Conservation (phyloP, 2,113 vertebrate genomes). For the Campylomormyrus tamandua region DNA sequence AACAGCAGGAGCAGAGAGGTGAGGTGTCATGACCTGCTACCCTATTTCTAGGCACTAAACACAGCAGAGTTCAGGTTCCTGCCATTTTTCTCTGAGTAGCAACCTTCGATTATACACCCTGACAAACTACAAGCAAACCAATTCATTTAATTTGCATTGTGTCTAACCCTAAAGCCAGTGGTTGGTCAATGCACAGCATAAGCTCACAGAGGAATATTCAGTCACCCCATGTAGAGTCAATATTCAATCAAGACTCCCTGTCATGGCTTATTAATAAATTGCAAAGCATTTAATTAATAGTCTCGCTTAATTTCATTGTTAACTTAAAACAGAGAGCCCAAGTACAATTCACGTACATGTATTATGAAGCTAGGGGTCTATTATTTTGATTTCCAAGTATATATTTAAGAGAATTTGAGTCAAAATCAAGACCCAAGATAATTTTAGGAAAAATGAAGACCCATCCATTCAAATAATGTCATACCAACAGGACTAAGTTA, state of each 20-base stretch:
- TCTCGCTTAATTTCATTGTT: background rate
- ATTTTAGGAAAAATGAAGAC: background rate
- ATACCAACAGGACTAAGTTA: background rate
- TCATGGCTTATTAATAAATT: background rate
- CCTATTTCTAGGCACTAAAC: background rate
- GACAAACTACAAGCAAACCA: background rate
- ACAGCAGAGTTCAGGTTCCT: background rate
- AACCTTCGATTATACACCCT: background rate
- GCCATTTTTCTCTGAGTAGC: background rate
- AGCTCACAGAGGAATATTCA: background rate
- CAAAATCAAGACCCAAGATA: background rate
- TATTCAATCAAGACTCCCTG: background rate
- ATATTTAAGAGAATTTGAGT: background rate
- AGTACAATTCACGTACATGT: background rate
- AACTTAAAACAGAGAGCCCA: background rate
- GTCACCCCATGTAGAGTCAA: background rate
- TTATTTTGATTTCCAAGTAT: background rate
- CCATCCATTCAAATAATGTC: background rate
- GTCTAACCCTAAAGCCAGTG: background rate
- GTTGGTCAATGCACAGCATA: background rate
- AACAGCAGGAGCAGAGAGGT: background rate
- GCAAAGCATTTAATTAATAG: background rate
- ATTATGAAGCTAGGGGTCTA: background rate
- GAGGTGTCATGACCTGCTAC: background rate
- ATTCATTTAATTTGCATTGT: background rate